Base-by-base conservation (phyloP, 2,797 vertebrate species). In the Dromococcyx pavoninus region DNA sequence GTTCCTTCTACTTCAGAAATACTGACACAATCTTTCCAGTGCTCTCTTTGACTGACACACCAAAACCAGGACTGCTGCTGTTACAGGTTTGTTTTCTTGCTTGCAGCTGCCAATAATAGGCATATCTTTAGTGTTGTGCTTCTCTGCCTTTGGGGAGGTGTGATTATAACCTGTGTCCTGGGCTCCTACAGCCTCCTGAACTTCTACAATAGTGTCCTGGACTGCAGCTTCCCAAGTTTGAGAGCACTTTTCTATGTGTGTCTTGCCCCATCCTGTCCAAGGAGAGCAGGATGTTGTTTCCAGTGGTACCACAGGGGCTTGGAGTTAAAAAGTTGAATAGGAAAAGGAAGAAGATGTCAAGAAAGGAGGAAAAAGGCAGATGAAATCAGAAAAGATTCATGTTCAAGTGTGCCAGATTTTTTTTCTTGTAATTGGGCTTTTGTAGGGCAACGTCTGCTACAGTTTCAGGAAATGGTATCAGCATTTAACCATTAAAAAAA, bases 121-220 rank as follows among this genome's bases (percentile, higher is more conserved):
- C 27, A 3, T 11, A 35, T 23, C 10, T 67, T 27, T 24, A 30
- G 17, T 22, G 27, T 58, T 33, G 28, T 66, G 60, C n/a, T 64
- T 13, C 53, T 57, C 71, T 84, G 32, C 16, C 7, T 84, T 71
- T 18, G 51, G 56, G 43, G 48, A 44, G 35, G 10, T 73, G 5
- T 2, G 23, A 14, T 41, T 13, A 6, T 28, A 16, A 30, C 0
- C 1, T 33, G 28, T 50, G 37, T 57, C 13, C 19, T 56, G 30
- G 17, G 13, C 33, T 88, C 50, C 74, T 0, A 2, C 30, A 13
- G 44, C 32, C 16, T 13, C 67, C 48, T 57, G 13, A 53, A 37
- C 12, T 64, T 65, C 60, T 78, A 17, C 17, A 10, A 1, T 19
- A 35, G 33, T 17, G 82, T 22, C 24, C 12, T 54, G 72, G 39